Conservation (phyloP, 2,797 vertebrate genomes). For the Triplophysa bombifrons region DNA sequence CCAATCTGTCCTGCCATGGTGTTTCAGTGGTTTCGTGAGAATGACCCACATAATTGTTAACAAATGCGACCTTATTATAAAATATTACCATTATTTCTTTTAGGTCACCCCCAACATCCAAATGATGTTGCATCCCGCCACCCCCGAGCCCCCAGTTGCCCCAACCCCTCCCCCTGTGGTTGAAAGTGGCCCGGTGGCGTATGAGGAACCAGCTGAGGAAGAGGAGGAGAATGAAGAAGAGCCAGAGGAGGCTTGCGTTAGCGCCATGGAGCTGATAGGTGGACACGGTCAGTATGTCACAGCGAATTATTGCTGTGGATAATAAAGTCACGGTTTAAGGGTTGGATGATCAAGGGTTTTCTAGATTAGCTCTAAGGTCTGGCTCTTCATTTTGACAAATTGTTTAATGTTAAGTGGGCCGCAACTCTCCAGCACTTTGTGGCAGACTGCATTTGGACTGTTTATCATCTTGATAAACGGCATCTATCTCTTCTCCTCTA, state of each 20-base stretch:
- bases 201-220: slow-evolving; percentile 70
- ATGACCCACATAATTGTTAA: too few species aligned
- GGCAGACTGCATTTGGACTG: slow-evolving; percentile 33
- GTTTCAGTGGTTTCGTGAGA: too few species aligned
- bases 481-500: background rate
- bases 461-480: slow-evolving; percentile 38
- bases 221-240: slow-evolving; percentile 81
- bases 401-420: slow-evolving; percentile 37
- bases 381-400: slow-evolving; percentile 31
- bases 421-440: slow-evolving; percentile 21
- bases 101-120: slow-evolving; percentile 40
- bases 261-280: slow-evolving; percentile 89
- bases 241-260: slow-evolving; percentile 89
- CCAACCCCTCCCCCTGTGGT: slow-evolving; percentile 67
- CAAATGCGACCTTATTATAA: background rate
- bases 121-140: slow-evolving; percentile 21
- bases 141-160: slow-evolving; percentile 31
- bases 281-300: slow-evolving; percentile 71
- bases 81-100: slow-evolving; percentile 7
- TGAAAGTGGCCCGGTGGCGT: slow-evolving; percentile 78
- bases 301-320: background rate
- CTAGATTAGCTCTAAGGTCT: slow-evolving; percentile 33
- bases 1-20: background rate
- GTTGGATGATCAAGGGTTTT: slow-evolving; percentile 37
- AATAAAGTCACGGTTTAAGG: slow-evolving; percentile 17